Evolutionary conservation across 2,797 vertebrate genomes (phyloP), one percentile per base, ranked within the genome.

Genomic region (Thamnophis elegans): DNA sequence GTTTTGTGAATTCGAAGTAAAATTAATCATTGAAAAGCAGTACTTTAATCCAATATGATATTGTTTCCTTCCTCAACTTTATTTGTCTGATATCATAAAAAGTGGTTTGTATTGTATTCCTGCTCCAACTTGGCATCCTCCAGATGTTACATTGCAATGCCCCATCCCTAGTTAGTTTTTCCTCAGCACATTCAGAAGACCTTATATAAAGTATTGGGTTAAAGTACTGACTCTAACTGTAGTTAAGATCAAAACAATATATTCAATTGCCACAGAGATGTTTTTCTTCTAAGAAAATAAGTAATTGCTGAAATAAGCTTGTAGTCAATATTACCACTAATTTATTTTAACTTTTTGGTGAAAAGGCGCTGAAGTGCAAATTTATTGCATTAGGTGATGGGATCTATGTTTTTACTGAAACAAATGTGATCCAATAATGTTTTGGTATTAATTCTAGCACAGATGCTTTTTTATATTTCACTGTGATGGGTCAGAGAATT

Each of bases 321-420:
- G 36, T 4, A 4, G 7, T 92, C n/a, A 86, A 4, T 51, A 36
- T 10, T 93, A 73, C 51, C 22, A 91, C 0, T 11, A 65, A 0
- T 93, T 91, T 91, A 68, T 68, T 95, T 95, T 2, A 78, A 58
- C 28, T 87, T 91, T 56, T 11, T n/a, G 13, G 3, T 59, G 65
- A 90, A 62, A 91, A 62, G 32, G 1, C 65, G 51, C 47, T 7
- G 90, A 93, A 93, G 51, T 92, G 20, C 12, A 90, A 85, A 59
- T n/a, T 89, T 3, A 51, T 58, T 87, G 6, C 26, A 87, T 53
- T 54, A 47, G n/a, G 1, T 56, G 22, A 9, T 73, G 20, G 87
- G 92, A 87, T 91, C 54, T 11, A 18, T 90, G 62, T 91, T 88
- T 88, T 59, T 85, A 65, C 1, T 53, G 20, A 32, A 82, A 20